Conservation (phyloP, 2,888 invertebrate species). For the Tanytarsus gracilentus region DNA sequence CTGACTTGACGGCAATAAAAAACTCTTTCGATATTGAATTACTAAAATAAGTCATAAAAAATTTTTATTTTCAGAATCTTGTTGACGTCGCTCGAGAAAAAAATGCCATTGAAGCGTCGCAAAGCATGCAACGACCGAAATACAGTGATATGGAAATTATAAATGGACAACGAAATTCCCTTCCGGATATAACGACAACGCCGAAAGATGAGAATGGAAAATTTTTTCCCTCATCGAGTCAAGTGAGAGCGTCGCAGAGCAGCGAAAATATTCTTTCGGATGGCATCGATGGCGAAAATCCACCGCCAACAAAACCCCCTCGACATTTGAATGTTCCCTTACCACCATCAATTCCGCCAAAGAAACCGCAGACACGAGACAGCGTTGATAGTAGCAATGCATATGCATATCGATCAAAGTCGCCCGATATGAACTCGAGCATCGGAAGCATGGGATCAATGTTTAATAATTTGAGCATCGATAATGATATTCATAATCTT, state of each 20-base stretch:
- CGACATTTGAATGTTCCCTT: conserved; percentile 56
- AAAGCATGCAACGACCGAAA: conserved; percentile 28
- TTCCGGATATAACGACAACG: conserved; percentile 73
- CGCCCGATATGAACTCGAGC: conserved; percentile 61
- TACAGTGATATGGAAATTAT: conserved; percentile 34
- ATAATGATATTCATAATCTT: background rate
- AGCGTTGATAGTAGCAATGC: conserved; percentile 33
- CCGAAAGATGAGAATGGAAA: conserved; percentile 47
- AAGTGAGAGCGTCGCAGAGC: conserved; percentile 64
- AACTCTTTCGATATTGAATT: too few relatives aligned
- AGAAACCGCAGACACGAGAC: conserved; percentile 38
- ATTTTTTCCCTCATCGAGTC: conserved; percentile 42
- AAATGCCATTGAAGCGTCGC: conserved; percentile 48
- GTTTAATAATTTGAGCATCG: conserved; percentile 62
- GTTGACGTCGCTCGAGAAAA: conserved; percentile 75
- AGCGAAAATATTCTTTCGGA: conserved; percentile 69
- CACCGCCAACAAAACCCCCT: conserved; percentile 84
- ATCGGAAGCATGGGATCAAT: conserved; percentile 81
- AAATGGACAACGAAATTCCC: conserved; percentile 54
- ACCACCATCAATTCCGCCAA: conserved; percentile 71
- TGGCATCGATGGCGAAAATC: too few relatives aligned
- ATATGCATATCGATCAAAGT: conserved; percentile 66
- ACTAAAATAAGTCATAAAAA: too few relatives aligned
- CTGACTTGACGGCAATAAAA: too few relatives aligned
- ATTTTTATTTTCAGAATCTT: conserved; percentile 49